These are phyloP conservation scores for Cydia splendana DNA, from an alignment of 1,140 invertebrate genomes.

Conservation along the genomic window DNA sequence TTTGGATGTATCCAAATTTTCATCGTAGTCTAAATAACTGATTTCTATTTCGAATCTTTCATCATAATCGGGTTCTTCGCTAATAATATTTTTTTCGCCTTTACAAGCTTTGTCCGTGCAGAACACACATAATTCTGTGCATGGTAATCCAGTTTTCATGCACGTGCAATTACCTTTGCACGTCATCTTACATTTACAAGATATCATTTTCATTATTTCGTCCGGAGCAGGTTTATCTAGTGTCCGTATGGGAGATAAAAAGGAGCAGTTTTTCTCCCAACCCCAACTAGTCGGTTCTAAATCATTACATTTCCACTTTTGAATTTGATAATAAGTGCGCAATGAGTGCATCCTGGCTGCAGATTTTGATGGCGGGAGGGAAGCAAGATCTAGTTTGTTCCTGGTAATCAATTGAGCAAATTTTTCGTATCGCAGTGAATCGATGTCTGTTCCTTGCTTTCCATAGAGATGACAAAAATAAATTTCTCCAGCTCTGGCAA, in stretches of 20 bases:
- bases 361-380: no score
- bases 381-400: no score
- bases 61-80: no score
- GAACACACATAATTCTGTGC: slow-evolving; percentile 36
- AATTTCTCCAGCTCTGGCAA: no score
- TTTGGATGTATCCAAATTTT: no score
- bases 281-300: slow-evolving; percentile 32
- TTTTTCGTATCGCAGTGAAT: no score
- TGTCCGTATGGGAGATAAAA: slow-evolving; percentile 40
- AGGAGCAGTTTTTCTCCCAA: slow-evolving; percentile 39
- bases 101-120: slow-evolving; percentile 15
- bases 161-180: slow-evolving; percentile 35
- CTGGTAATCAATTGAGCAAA: no score
- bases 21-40: no score
- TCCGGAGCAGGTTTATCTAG: slow-evolving; percentile 33
- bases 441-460: no score
- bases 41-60: no score
- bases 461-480: no score
- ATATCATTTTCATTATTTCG: slow-evolving; percentile 36
- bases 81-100: no score
- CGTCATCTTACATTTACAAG: slow-evolving; percentile 37
- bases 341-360: slow-evolving; percentile 44
- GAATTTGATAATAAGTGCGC: slow-evolving; percentile 45
- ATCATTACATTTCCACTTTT: slow-evolving; percentile 41
- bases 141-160: slow-evolving; percentile 38